phyloP scores from a whole-genome alignment of 2,888 invertebrate species.

The Volucella zonaria region DNA sequence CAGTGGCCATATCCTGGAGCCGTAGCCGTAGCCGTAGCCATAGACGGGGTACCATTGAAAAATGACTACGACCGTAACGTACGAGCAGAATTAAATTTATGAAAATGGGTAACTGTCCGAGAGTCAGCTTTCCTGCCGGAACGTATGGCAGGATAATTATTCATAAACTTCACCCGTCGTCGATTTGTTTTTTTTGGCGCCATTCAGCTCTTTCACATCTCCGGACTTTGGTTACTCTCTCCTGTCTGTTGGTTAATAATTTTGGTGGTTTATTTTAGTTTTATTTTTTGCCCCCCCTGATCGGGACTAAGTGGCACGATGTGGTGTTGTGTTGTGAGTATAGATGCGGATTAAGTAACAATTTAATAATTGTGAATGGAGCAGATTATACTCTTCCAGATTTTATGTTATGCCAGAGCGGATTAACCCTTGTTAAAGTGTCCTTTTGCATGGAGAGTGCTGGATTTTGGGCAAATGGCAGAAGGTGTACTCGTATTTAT shows the following conservation, averaged over 20 bases:
- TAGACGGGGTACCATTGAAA: conserved; percentile 21
- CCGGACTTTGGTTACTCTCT: conserved; percentile 25
- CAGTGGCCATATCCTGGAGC: too few relatives aligned
- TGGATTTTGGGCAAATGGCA: conserved; percentile 10
- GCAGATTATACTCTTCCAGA: conserved; percentile 53
- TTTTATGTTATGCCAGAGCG: conserved; percentile 52
- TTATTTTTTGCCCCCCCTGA: neutral
- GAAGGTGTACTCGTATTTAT: neutral
- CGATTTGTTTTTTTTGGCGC: conserved; percentile 60
- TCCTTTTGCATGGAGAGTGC: neutral
- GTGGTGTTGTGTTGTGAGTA: conserved; percentile 23
- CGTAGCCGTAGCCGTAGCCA: neutral
- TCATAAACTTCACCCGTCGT: conserved; percentile 66
- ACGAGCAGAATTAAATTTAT: conserved; percentile 67
- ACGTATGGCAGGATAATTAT: conserved; percentile 70
- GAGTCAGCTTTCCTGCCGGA: conserved; percentile 34
- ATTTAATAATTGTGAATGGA: conserved; percentile 60
- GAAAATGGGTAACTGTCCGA: conserved; percentile 65
- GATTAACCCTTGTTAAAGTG: conserved; percentile 57
- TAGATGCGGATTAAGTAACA: conserved; percentile 62
- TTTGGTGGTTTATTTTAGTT: conserved; percentile 20
- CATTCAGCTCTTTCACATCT: conserved; percentile 26
- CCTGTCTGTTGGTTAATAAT: conserved; percentile 22
- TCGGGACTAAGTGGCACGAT: neutral
- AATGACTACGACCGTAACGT: conserved; percentile 62